Evolutionary conservation across 2,797 vertebrate genomes (phyloP).

Genomic region (Ctenopoma multispine): DNA sequence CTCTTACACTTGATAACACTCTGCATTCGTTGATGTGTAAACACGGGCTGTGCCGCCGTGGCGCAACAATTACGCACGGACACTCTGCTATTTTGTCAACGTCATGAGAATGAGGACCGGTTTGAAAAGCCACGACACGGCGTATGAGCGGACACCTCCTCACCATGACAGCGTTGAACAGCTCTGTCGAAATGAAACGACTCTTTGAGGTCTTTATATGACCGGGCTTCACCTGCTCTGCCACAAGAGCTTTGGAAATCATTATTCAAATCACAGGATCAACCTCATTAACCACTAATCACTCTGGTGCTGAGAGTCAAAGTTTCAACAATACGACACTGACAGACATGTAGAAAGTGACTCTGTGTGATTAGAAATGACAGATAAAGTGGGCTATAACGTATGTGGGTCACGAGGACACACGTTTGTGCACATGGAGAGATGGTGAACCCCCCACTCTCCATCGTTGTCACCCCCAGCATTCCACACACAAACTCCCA

Average conservation of each 20-base stretch:
- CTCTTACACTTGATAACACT: conserved; percentile 36
- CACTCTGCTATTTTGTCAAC: background rate
- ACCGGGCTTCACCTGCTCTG: background rate
- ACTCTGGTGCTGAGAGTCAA: background rate
- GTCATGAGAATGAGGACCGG: conserved; percentile 5
- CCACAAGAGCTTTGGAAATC: conserved; percentile 6
- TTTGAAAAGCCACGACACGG: conserved; percentile 5
- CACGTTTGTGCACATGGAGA: conserved; percentile 15
- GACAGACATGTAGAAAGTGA: background rate
- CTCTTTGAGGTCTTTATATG: background rate
- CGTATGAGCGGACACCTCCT: background rate
- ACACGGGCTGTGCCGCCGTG: conserved; percentile 41
- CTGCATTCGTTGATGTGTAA: conserved; percentile 69
- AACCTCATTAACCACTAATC: background rate
- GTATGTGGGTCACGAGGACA: conserved; percentile 1
- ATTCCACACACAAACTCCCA: conserved; percentile 15
- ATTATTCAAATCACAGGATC: conserved; percentile 26
- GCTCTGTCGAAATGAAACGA: background rate
- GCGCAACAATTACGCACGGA: conserved; percentile 26
- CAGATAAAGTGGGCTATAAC: background rate
- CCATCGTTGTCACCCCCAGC: conserved; percentile 33
- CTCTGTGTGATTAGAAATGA: conserved; percentile 3
- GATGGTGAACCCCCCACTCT: conserved; percentile 20
- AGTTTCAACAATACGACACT: background rate
- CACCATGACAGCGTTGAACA: background rate